Evolutionary conservation across 2,888 invertebrate species (phyloP).

Genomic region (Campoletis raptor): DNA sequence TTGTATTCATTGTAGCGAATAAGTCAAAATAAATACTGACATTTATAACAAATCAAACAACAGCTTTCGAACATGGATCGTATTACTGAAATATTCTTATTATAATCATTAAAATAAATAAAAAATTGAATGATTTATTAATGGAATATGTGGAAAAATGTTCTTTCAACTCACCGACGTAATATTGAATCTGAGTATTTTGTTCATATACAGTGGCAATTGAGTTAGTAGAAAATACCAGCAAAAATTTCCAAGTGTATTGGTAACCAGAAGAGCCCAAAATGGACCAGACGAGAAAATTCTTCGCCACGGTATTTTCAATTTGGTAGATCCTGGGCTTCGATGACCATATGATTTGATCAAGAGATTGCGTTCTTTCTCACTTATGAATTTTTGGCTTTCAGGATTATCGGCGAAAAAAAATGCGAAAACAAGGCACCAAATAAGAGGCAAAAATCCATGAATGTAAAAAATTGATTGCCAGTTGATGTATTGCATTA

Average conservation of each 20-base stretch:
- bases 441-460: constrained; percentile 79
- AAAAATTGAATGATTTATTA: background rate
- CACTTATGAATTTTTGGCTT: constrained; percentile 81
- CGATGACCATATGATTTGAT: constrained; percentile 81
- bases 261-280: constrained; percentile 84
- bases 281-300: constrained; percentile 85
- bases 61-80: too few species aligned
- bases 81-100: background rate
- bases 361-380: constrained; percentile 81
- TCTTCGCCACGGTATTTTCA: constrained; percentile 83
- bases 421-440: constrained; percentile 77
- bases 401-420: constrained; percentile 83
- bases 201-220: constrained; percentile 85
- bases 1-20: background rate
- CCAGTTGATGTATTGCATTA: constrained; percentile 78
- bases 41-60: background rate
- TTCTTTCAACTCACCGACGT: constrained; percentile 81
- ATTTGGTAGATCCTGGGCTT: constrained; percentile 55
- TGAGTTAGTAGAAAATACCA: constrained; percentile 86
- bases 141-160: background rate
- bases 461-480: constrained; percentile 82
- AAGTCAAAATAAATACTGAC: background rate
- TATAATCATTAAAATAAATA: background rate
- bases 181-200: constrained; percentile 84
- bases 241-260: constrained; percentile 85